Conservation (phyloP, 2,888 invertebrate species). For the Caenorhabditis imperialis region DNA sequence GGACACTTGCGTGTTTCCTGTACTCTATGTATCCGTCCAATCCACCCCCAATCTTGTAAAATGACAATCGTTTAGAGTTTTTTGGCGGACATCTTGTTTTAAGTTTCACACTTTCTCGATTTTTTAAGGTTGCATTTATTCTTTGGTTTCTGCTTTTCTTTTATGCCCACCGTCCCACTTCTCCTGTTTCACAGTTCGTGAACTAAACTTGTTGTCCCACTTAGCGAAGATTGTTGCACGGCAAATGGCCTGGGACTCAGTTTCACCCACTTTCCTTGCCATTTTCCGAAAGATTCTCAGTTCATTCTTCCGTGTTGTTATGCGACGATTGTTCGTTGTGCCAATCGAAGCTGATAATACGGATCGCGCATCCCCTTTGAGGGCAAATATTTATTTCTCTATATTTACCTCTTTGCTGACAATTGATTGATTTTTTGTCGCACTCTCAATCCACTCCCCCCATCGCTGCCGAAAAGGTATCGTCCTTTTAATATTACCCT, state of each 20-base stretch:
- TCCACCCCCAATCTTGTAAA: not conserved
- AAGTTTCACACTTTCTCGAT: too few species aligned
- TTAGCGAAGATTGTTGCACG: conserved; percentile 6
- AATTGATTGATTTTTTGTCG: conserved; percentile 1
- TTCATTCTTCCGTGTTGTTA: not conserved
- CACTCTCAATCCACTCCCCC: not conserved
- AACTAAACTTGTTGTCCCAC: not conserved
- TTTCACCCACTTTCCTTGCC: not conserved
- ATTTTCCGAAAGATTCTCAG: conserved; percentile 10
- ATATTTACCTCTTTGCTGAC: not conserved
- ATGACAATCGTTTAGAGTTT: too few species aligned
- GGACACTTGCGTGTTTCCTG: not conserved
- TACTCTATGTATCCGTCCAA: not conserved
- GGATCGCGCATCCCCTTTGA: not conserved
- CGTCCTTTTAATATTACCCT: not conserved
- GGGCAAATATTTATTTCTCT: conserved; percentile 33
- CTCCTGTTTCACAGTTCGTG: not conserved
- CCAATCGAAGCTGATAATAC: not conserved
- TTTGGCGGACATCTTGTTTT: too few species aligned
- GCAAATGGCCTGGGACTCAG: not conserved
- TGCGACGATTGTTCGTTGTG: not conserved
- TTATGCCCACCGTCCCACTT: too few species aligned
- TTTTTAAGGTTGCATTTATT: too few species aligned
- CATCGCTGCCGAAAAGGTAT: conserved; percentile 25
- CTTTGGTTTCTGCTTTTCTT: too few species aligned